These are phyloP conservation scores for Bursaphelenchus mucronatus DNA, from an alignment of 1,140 invertebrate species.

Conservation along the genomic window DNA sequence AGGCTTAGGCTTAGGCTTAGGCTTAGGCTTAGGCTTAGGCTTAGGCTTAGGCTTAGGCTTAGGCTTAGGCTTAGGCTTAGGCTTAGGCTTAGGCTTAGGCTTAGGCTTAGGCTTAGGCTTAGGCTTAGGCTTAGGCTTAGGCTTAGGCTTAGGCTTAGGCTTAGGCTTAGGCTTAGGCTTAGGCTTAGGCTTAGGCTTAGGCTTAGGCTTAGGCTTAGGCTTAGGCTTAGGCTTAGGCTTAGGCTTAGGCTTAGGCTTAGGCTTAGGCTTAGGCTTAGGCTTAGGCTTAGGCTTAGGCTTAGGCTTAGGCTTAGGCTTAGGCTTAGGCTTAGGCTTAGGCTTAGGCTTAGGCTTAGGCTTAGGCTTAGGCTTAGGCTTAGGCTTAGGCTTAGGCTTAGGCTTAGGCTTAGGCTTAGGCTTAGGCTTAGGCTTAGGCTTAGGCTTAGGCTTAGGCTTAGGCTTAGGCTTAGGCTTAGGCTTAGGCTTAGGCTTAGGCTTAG, in stretches of 20 bases:
- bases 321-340: slow-evolving; percentile 35
- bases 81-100: slow-evolving; percentile 33
- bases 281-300: slow-evolving; percentile 34
- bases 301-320: slow-evolving; percentile 33
- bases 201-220: slow-evolving; percentile 24
- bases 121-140: slow-evolving; percentile 30
- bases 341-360: slow-evolving; percentile 30
- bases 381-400: slow-evolving; percentile 34
- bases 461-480: slow-evolving; percentile 36
- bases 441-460: slow-evolving; percentile 24
- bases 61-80: slow-evolving; percentile 37
- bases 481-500: slow-evolving; percentile 33
- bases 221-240: slow-evolving; percentile 26
- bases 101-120: slow-evolving; percentile 37
- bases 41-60: slow-evolving; percentile 37
- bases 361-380: slow-evolving; percentile 28
- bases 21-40: slow-evolving; percentile 30
- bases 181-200: slow-evolving; percentile 28
- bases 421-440: slow-evolving; percentile 34
- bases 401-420: slow-evolving; percentile 33
- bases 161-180: slow-evolving; percentile 28
- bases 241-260: slow-evolving; percentile 24
- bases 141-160: slow-evolving; percentile 29
- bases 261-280: slow-evolving; percentile 38
- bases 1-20: slow-evolving; percentile 29